Evolutionary conservation across 2,113 vertebrate genomes (phyloP).

Genomic region (Limanda limanda): DNA sequence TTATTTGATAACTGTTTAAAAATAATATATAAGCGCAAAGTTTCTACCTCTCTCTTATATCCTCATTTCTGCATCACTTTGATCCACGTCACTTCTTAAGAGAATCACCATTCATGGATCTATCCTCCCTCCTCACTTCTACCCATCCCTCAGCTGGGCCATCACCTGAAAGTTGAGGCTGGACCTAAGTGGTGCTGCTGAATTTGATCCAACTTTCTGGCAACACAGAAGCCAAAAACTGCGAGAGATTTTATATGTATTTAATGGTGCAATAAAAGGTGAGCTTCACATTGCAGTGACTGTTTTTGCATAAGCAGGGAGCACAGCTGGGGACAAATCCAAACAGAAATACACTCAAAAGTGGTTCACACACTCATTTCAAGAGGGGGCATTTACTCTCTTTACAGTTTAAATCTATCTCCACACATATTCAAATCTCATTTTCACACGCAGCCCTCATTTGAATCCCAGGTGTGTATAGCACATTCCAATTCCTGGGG

Average conservation of each 20-base stretch:
- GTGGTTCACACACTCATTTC: constrained; percentile 21
- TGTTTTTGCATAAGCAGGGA: neutral
- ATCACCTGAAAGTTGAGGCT: constrained; percentile 61
- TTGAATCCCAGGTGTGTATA: constrained; percentile 28
- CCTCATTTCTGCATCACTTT: constrained; percentile 18
- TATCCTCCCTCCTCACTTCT: constrained; percentile 15
- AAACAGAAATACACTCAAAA: constrained; percentile 15
- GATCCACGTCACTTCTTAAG: constrained; percentile 47
- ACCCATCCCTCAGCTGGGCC: constrained; percentile 56
- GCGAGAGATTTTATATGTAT: neutral
- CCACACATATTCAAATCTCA: constrained; percentile 27
- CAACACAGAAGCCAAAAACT: constrained; percentile 8
- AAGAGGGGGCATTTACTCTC: constrained; percentile 11
- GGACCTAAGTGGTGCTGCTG: constrained; percentile 54
- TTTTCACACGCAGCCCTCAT: constrained; percentile 26
- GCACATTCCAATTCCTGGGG: constrained; percentile 44
- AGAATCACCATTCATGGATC: constrained; percentile 33
- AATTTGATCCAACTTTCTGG: constrained; percentile 20
- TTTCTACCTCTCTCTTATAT: constrained; percentile 22
- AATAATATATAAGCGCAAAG: neutral
- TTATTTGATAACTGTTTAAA: neutral
- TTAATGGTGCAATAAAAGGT: neutral
- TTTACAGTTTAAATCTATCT: constrained; percentile 24
- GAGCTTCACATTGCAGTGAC: neutral
- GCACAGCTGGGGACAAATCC: neutral